Evolutionary conservation across 2,113 vertebrate genomes (phyloP), one percentile per base, ranked within the genome.

Genomic region (Gorsachius goisagi): DNA sequence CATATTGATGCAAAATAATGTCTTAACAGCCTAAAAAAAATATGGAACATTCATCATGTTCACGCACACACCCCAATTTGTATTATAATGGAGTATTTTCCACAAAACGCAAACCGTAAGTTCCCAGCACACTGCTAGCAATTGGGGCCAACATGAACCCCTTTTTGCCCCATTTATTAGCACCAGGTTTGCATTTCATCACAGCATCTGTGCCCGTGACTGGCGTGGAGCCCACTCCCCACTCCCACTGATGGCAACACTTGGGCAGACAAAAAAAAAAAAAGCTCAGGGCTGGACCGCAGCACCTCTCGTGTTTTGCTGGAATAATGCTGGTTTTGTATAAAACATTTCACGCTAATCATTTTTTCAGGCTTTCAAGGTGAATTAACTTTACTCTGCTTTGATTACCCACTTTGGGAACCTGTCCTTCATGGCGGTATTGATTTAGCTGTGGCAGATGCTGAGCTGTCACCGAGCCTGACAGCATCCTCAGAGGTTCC

Each of bases 381-480:
- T 79, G 85, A 91, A 93, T 93, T 88, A 85, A 71, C 49, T 88
- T 91, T 76, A 64, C 39, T 64, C 39, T 23, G 1, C 81, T 82
- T 68, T 80, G 82, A 90, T 93, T 79, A 90, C 44, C 45, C 71
- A 64, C 66, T 91, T 69, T 58, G 81, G 74, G 67, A 95, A 80
- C 41, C 81, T 76, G 74, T 78, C 95, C 85, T 80, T 88, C 90
- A 80, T 55, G 2, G 5, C 59, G 41, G 23, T 44, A 91, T 85
- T 73, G 82, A 96, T 88, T 94, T 80, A 83, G 79, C 75, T 59
- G 62, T 78, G 79, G 80, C 88, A 94, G 93, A 93, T 87, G 96
- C 88, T 92, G 85, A 94, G 87, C 90, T 95, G 88, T 88, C 93
- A 88, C 39, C 2, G 28, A 83, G 64, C 60, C 88, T 75, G 88